phyloP scores from a whole-genome alignment of 2,888 invertebrate genomes.

The Lysandra coridon region DNA sequence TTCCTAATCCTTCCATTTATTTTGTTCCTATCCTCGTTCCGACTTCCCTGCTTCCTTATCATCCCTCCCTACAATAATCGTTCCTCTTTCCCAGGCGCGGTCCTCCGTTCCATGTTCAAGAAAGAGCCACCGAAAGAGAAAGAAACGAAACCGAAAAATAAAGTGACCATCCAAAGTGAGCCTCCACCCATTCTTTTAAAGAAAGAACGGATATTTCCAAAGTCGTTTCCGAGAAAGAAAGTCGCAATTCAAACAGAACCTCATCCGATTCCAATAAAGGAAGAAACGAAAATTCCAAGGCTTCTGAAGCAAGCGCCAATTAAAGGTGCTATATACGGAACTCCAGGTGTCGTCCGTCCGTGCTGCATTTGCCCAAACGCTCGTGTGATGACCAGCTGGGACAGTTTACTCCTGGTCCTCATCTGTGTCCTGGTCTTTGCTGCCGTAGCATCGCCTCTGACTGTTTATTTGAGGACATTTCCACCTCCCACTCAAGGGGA shows the following conservation, averaged over 20 bases:
- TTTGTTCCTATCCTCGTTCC: background rate
- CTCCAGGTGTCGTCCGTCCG: background rate
- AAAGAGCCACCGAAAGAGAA: background rate
- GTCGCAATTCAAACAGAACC: background rate
- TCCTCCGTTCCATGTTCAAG: background rate
- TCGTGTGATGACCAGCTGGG: slow-evolving; percentile 40
- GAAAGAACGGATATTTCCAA: background rate
- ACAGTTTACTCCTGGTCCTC: slow-evolving; percentile 49
- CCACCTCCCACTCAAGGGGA: slow-evolving; percentile 38
- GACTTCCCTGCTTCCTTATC: background rate
- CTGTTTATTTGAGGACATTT: slow-evolving; percentile 41
- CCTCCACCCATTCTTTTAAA: background rate
- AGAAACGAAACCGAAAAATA: background rate
- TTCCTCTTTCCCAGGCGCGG: slow-evolving; percentile 9
- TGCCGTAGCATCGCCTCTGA: slow-evolving; percentile 49
- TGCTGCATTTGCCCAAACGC: background rate
- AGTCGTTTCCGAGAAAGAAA: slow-evolving; percentile 3
- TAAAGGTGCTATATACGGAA: background rate
- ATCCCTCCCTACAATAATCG: background rate
- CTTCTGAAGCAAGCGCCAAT: background rate
- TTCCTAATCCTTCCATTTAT: background rate
- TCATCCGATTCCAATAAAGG: background rate
- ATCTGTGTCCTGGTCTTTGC: slow-evolving; percentile 47
- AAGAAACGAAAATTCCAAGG: background rate
- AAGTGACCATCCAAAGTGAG: background rate